phyloP scores from a whole-genome alignment of 1,140 invertebrate genomes.

The Rhizoglyphus robini region DNA sequence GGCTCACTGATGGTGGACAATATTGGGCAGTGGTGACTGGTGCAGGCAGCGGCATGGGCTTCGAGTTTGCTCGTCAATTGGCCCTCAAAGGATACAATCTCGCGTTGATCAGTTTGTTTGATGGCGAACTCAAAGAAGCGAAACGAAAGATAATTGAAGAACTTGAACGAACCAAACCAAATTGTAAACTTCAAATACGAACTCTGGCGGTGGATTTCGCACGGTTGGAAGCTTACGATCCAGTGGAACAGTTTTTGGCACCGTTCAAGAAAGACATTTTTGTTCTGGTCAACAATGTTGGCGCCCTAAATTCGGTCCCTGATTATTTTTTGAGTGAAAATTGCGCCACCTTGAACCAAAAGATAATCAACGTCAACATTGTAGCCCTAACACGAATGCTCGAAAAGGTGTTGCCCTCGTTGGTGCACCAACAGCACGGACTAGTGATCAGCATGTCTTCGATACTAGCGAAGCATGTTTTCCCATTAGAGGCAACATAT shows the following conservation, averaged over 20 bases:
- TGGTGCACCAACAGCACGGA: too few species aligned
- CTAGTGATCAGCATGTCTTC: too few species aligned
- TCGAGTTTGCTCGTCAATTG: slow-evolving; percentile 66
- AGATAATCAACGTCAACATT: too few species aligned
- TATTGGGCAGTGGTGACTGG: slow-evolving; percentile 49
- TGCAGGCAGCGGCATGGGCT: slow-evolving; percentile 80
- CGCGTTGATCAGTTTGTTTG: slow-evolving; percentile 70
- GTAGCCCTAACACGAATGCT: too few species aligned
- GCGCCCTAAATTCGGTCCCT: neutral
- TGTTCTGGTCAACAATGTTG: neutral
- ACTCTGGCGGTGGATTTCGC: neutral
- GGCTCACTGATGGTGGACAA: slow-evolving; percentile 62
- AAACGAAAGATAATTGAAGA: neutral
- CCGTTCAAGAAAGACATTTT: neutral
- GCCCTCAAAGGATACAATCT: slow-evolving; percentile 68
- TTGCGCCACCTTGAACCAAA: too few species aligned
- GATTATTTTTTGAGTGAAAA: neutral
- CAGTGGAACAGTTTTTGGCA: neutral
- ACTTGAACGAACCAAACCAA: neutral
- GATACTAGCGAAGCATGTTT: too few species aligned
- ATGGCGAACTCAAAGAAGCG: slow-evolving; percentile 42
- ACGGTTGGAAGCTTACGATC: neutral
- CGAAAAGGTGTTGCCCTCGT: too few species aligned
- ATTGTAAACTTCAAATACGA: neutral
- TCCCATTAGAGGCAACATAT: too few species aligned